Percentiles rank a stretch among this genome's conserved stretches.
Conservation (phyloP, 2,888 invertebrate genomes). For the Plusia festucae region DNA sequence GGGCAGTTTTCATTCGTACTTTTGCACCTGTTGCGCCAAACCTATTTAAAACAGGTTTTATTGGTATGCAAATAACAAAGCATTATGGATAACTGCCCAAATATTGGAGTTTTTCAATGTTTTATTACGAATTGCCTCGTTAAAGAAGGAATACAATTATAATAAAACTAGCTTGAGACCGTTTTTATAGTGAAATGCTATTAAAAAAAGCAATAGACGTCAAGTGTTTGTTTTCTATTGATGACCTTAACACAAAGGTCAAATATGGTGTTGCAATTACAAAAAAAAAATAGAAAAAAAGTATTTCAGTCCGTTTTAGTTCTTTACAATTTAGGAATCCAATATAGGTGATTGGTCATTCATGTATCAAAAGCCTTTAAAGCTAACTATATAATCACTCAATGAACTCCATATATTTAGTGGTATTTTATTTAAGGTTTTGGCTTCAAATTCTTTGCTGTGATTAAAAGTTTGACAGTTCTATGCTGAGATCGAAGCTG, state of each 20-base stretch:
- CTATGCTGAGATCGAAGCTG: too few species aligned
- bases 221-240: constrained; percentile 15
- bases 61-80: constrained; percentile 7
- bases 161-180: constrained; percentile 42
- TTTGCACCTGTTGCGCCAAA: constrained; percentile 29
- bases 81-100: background rate
- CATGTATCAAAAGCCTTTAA: too few species aligned
- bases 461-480: too few species aligned
- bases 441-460: too few species aligned
- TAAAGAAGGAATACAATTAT: constrained; percentile 36
- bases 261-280: constrained; percentile 2
- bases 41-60: constrained; percentile 14
- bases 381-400: too few species aligned
- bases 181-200: constrained; percentile 33
- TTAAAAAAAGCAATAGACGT: constrained; percentile 24
- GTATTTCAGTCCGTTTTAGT: too few species aligned
- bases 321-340: too few species aligned
- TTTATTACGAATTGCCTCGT: constrained; percentile 24
- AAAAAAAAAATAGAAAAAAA: too few species aligned
- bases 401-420: too few species aligned
- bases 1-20: background rate
- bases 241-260: constrained; percentile 30
- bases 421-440: too few species aligned
- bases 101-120: constrained; percentile 22
- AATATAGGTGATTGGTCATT: too few species aligned